phyloP scores from a whole-genome alignment of 2,888 invertebrate genomes.

The Argyresthia albistria region DNA sequence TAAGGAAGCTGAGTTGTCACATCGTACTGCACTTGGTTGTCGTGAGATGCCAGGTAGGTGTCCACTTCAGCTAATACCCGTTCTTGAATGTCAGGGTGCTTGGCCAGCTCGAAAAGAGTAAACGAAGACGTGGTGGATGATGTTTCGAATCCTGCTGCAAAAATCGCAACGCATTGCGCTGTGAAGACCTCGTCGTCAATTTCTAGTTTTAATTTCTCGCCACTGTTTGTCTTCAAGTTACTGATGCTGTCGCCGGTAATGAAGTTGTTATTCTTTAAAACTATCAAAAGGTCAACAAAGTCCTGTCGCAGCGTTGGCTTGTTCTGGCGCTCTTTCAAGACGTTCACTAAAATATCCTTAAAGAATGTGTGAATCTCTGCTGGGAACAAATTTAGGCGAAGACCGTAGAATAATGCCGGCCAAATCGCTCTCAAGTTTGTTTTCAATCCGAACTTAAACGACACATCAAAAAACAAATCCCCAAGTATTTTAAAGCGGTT shows the following conservation, averaged over 20 bases:
- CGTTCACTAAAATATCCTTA: slow-evolving; percentile 3
- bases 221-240: neutral
- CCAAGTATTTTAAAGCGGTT: slow-evolving; percentile 1
- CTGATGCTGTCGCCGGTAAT: slow-evolving; percentile 5
- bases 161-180: slow-evolving; percentile 55
- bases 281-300: slow-evolving; percentile 11
- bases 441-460: neutral
- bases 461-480: neutral
- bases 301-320: slow-evolving; percentile 9
- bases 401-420: slow-evolving; percentile 1
- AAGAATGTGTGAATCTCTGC: slow-evolving; percentile 1
- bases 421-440: neutral
- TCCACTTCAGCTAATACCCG: slow-evolving; percentile 9
- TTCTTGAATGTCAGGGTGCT: slow-evolving; percentile 10
- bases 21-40: slow-evolving; percentile 10
- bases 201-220: slow-evolving; percentile 7
- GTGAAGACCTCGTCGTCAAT: slow-evolving; percentile 36
- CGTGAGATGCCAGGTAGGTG: slow-evolving; percentile 6
- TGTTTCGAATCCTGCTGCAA: slow-evolving; percentile 14
- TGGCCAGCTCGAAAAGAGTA: slow-evolving; percentile 11
- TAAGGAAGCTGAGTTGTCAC: slow-evolving; percentile 10
- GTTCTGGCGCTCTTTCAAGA: slow-evolving; percentile 8
- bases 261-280: slow-evolving; percentile 6
- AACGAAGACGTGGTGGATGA: slow-evolving; percentile 9
- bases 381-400: neutral